These are phyloP conservation scores for Chydorus sphaericus DNA, from an alignment of 2,888 invertebrate genomes.

Conservation along the genomic window DNA sequence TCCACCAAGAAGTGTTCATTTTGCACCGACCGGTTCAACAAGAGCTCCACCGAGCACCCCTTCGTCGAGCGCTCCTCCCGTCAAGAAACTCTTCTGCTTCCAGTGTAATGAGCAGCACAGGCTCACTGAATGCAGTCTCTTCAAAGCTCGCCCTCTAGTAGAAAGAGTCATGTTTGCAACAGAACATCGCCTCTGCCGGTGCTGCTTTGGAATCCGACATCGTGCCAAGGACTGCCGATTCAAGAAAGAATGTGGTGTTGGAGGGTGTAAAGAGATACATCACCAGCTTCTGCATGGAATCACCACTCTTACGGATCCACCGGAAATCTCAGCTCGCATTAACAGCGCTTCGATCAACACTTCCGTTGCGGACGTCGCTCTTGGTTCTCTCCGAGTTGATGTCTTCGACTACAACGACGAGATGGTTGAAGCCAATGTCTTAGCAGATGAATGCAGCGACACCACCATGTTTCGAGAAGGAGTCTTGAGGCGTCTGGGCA, in stretches of 20 bases:
- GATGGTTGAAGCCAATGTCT: background rate
- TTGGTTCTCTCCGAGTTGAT: background rate
- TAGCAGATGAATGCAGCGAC: slow-evolving; percentile 8
- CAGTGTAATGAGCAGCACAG: background rate
- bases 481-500: background rate
- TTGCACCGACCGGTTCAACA: background rate
- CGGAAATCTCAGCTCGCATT: background rate
- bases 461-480: background rate
- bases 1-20: background rate
- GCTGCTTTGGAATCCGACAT: slow-evolving; percentile 1
- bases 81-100: background rate
- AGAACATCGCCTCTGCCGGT: background rate
- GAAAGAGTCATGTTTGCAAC: background rate
- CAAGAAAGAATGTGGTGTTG: background rate
- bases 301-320: too few relatives aligned
- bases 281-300: background rate
- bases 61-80: background rate
- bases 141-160: background rate
- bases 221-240: background rate
- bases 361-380: too few relatives aligned
- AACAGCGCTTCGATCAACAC: background rate
- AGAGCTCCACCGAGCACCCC: background rate
- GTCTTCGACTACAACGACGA: background rate
- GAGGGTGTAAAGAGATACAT: background rate
- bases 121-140: background rate